Evolutionary conservation across 2,888 invertebrate genomes (phyloP), one percentile per base, ranked within the genome.

Genomic region (Crioceris asparagi): DNA sequence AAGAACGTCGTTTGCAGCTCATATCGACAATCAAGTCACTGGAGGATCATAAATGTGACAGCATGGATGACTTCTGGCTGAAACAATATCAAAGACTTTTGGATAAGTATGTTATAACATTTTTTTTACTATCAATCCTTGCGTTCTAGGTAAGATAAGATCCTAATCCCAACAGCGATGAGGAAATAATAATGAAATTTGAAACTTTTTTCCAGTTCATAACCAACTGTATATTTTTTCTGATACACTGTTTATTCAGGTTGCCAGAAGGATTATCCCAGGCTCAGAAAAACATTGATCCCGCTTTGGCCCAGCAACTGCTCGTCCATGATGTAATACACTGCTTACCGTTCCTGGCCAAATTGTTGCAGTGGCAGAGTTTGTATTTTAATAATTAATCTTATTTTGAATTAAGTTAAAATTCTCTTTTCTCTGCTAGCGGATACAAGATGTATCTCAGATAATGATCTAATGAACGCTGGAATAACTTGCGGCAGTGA

Each of bases 1-100:
- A 71, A 49, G 70, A 71, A 46, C 68, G 83, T 47, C 70, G 77
- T 47, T 63, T 70, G 40, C 76, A 83, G 55, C 64, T 84, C 32
- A 61, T 81, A 39, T 70, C 75, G 11, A 80, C 80, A 1, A 64
- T 85, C 52, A 70, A 73, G 51, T 77, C 77, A 54, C 80, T 88
- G 70, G 87, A 90, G 61, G 60, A 66, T 32, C 66, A 48, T 47
- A 66, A 69, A 47, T 68, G 64, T 40, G 65, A 66, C 46, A 64
- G 59, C 33, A 61, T 67, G 2, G 65, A 70, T 49, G 76, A 77
- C 54, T 83, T 80, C 59, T 83, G 83, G 83, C 63, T 84, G 45
- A 70, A 74, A 54, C 88, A 88, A 61, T 91, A 87, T 61, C 90
- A 91, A 61, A 74, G 77, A 47, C 64, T 91, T 29, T 69, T 90